Conservation (phyloP, 2,113 vertebrate genomes). For the Carettochelys insculpta region DNA sequence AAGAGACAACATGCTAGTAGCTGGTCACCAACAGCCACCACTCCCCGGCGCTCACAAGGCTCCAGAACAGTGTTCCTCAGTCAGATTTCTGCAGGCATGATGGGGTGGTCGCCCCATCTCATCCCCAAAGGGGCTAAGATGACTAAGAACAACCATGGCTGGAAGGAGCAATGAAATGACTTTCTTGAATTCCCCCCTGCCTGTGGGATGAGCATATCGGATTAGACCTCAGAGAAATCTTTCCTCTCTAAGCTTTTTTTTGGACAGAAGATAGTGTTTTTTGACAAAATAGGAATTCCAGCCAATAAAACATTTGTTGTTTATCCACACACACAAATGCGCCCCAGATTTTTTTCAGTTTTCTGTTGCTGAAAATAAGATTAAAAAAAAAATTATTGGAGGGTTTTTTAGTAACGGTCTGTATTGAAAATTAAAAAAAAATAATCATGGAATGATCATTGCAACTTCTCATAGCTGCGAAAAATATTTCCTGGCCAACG, state of each 20-base stretch:
- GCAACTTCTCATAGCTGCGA: not conserved
- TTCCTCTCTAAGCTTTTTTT: too few relatives aligned
- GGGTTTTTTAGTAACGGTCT: not conserved
- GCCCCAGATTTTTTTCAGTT: too few relatives aligned
- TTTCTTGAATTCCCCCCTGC: not conserved
- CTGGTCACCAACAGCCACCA: not conserved
- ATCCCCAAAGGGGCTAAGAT: not conserved
- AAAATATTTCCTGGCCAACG: not conserved
- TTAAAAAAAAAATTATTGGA: not conserved
- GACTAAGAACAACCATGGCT: not conserved
- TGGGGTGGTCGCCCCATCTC: not conserved
- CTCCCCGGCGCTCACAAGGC: not conserved
- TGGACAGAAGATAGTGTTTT: too few relatives aligned
- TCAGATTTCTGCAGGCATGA: not conserved
- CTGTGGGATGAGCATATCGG: too few relatives aligned
- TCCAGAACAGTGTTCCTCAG: not conserved
- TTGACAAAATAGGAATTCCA: too few relatives aligned
- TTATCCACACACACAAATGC: too few relatives aligned
- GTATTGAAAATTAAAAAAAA: not conserved
- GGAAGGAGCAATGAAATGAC: not conserved
- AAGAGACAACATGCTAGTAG: not conserved
- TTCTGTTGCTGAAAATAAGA: not conserved
- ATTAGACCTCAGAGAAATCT: too few relatives aligned
- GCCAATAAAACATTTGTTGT: too few relatives aligned
- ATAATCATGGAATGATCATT: too few relatives aligned